These are phyloP conservation scores for Pyrochroa serraticornis DNA, from an alignment of 2,888 invertebrate species.

Conservation along the genomic window DNA sequence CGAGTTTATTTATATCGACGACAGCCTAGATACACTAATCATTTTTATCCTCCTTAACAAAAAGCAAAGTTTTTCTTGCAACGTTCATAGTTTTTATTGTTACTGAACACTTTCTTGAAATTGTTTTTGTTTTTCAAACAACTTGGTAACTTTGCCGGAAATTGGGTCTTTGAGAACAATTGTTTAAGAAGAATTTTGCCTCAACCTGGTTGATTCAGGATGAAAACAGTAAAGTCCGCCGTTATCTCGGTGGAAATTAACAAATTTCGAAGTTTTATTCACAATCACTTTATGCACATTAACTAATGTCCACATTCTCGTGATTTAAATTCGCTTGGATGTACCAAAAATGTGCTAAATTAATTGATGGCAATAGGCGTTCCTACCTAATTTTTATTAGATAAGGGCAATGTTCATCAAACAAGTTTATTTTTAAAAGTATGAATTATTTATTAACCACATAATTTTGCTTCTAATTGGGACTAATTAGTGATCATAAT, in stretches of 20 bases:
- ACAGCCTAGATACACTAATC: no score
- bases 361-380: slow-evolving; percentile 44
- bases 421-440: slow-evolving; percentile 30
- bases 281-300: slow-evolving; percentile 45
- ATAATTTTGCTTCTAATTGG: slow-evolving; percentile 3
- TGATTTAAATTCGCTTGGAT: slow-evolving; percentile 35
- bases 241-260: no score
- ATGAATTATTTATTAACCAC: not conserved
- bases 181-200: no score
- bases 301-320: slow-evolving; percentile 47
- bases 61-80: not conserved
- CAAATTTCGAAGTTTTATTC: not conserved
- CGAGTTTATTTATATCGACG: no score
- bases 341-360: slow-evolving; percentile 44
- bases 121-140: no score
- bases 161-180: no score
- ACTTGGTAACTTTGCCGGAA: no score
- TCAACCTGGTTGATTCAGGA: no score
- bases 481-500: not conserved
- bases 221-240: no score
- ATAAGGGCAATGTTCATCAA: slow-evolving; percentile 43
- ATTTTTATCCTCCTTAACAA: not conserved
- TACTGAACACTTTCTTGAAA: no score
- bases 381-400: slow-evolving; percentile 41
- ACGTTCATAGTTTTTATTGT: no score